Percentiles rank a stretch among this genome's conserved stretches.
Conservation (phyloP, 2,797 vertebrate genomes). For the Cossypha caffra region DNA sequence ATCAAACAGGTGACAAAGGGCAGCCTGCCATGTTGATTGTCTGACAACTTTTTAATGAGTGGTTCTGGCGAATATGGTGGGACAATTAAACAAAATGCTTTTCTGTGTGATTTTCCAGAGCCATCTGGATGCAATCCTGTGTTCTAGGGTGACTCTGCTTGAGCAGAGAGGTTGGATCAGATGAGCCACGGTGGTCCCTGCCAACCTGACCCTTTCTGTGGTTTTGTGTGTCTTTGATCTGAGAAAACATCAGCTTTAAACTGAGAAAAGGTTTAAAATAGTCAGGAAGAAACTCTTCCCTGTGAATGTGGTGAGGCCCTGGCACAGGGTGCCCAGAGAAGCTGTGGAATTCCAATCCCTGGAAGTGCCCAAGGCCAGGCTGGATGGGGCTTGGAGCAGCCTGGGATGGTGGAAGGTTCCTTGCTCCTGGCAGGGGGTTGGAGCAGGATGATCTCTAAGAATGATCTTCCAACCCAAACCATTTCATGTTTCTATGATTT, state of each 20-base stretch:
- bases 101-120: neutral
- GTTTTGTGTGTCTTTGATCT: neutral
- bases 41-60: neutral
- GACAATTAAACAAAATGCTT: neutral
- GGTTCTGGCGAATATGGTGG: fast-evolving
- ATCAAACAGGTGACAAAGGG: neutral
- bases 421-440: fast-evolving
- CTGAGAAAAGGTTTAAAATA: neutral
- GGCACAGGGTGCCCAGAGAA: fast-evolving
- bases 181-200: neutral
- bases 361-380: neutral
- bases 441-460: neutral
- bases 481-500: neutral
- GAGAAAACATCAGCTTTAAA: neutral
- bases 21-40: neutral
- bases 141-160: neutral
- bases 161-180: neutral
- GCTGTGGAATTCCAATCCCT: neutral
- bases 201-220: neutral
- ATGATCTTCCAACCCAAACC: neutral
- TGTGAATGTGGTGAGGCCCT: neutral
- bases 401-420: fast-evolving
- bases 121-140: neutral
- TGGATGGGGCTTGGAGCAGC: neutral
- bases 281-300: neutral